Evolutionary conservation across 2,797 vertebrate species (phyloP).

Genomic region (Myotis planiceps): DNA sequence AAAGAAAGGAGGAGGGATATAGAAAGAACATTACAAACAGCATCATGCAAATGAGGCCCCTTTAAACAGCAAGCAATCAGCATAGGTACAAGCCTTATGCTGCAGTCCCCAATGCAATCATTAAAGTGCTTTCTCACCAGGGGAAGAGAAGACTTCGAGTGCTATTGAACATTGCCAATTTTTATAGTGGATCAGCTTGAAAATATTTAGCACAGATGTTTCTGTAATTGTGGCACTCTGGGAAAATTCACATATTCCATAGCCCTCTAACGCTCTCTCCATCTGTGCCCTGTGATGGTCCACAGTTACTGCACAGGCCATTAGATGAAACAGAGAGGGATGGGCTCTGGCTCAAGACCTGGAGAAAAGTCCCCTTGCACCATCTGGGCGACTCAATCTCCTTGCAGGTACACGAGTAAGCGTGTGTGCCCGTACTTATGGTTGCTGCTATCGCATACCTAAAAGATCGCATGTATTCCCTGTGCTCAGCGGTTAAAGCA

Average conservation of each 20-base stretch:
- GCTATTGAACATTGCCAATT: constrained; percentile 88
- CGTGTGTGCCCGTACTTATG: constrained; percentile 14
- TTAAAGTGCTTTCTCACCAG: constrained; percentile 81
- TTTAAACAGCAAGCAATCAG: constrained; percentile 83
- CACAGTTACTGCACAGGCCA: constrained; percentile 75
- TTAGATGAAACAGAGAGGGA: constrained; percentile 76
- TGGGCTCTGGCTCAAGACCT: constrained; percentile 77
- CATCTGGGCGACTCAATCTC: constrained; percentile 80
- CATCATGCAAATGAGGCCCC: constrained; percentile 82
- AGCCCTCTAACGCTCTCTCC: constrained; percentile 84
- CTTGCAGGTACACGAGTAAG: constrained; percentile 58
- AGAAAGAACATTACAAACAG: constrained; percentile 83
- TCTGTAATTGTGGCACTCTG: constrained; percentile 88
- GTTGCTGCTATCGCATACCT: background rate
- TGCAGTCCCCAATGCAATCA: constrained; percentile 79
- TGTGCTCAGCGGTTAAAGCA: background rate
- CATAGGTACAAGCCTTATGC: constrained; percentile 81
- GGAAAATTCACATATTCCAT: constrained; percentile 88
- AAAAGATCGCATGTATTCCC: background rate
- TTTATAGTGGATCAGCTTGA: constrained; percentile 88
- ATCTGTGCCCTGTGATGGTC: constrained; percentile 85
- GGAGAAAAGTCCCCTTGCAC: constrained; percentile 66
- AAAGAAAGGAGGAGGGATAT: constrained; percentile 76
- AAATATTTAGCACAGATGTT: constrained; percentile 90
- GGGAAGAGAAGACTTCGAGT: constrained; percentile 80